Conservation (phyloP, 2,888 invertebrate species). For the Cerastis rubricosa region DNA sequence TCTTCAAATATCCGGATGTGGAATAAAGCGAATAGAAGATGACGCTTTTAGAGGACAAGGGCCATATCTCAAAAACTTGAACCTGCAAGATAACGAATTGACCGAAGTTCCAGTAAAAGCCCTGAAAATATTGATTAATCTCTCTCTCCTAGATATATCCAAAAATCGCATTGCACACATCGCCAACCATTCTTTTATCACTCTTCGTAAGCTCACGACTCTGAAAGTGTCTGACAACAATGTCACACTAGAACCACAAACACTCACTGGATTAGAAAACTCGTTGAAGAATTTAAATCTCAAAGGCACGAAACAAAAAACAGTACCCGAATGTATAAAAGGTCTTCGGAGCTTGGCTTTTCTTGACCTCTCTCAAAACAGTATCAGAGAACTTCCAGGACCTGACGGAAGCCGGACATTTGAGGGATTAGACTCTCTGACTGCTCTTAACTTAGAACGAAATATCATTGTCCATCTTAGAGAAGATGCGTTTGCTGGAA, state of each 20-base stretch:
- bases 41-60: slow-evolving; percentile 96
- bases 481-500: slow-evolving; percentile 94
- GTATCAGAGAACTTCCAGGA: slow-evolving; percentile 95
- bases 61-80: slow-evolving; percentile 94
- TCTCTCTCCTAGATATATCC: slow-evolving; percentile 96
- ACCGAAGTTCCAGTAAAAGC: slow-evolving; percentile 94
- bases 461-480: slow-evolving; percentile 95
- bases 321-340: slow-evolving; percentile 94
- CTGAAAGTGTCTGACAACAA: slow-evolving; percentile 97
- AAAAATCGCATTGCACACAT: slow-evolving; percentile 94
- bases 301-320: slow-evolving; percentile 95
- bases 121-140: slow-evolving; percentile 92
- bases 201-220: slow-evolving; percentile 94
- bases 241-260: slow-evolving; percentile 92
- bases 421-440: slow-evolving; percentile 95
- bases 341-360: slow-evolving; percentile 96
- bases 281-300: slow-evolving; percentile 97
- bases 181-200: slow-evolving; percentile 94
- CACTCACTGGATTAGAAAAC: slow-evolving; percentile 95
- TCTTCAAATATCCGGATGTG: slow-evolving; percentile 96
- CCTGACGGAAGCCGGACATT: slow-evolving; percentile 92
- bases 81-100: slow-evolving; percentile 96
- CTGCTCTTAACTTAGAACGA: slow-evolving; percentile 96
- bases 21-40: slow-evolving; percentile 92
- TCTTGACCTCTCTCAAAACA: slow-evolving; percentile 97